Base-by-base conservation (phyloP, 2,113 vertebrate genomes). In the Erpornis zantholeuca region DNA sequence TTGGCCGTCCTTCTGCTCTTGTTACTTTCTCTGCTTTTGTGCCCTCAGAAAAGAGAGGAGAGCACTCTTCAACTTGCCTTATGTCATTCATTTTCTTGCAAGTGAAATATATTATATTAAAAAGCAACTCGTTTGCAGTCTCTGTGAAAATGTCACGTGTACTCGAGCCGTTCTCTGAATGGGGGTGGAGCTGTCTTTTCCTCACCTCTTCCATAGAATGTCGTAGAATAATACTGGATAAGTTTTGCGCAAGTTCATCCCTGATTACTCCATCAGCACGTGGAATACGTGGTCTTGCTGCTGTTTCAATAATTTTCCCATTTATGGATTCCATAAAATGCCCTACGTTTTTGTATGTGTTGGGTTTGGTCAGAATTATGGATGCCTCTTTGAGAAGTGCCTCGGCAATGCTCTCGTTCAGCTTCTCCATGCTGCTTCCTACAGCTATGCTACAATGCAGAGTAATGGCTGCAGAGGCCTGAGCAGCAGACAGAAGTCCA, bases 191-290 rank as follows among this genome's bases (percentile, higher is more conserved):
- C 19, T 97, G 94, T 90, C 97, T 98, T 65, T 97, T 98, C 90
- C 98, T 98, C 40, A 98, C 98, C 90, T 99, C 99, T 60, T 99
- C 98, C 33, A 99, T 91, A 66, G 98, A 98, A 88, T 99, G 98
- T 33, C 98, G 98, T 61, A 99, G 98, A 63, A 99, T 98, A 77
- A 98, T 97, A 90, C 97, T 98, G 60, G 99, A 98, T 85, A 99
- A 94, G 86, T 98, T 98, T 77, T 99, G 98, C 1, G 98, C 98
- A 60, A 99, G 97, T 52, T 99, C 98, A 49, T 99, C 98, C 61
- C 97, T 96, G 53, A 97, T 97, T 28, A 92, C 92, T 81, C 98
- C 98, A 77, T 98, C 98, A 27, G 97, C 88, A 70, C 71, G 96
- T 22, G 97, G 86, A 76, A 97, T 96, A 85, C 71, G 98, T 44